These are phyloP conservation scores for Neomorphus geoffroyi DNA, from an alignment of 2,797 vertebrate species.

Conservation along the genomic window DNA sequence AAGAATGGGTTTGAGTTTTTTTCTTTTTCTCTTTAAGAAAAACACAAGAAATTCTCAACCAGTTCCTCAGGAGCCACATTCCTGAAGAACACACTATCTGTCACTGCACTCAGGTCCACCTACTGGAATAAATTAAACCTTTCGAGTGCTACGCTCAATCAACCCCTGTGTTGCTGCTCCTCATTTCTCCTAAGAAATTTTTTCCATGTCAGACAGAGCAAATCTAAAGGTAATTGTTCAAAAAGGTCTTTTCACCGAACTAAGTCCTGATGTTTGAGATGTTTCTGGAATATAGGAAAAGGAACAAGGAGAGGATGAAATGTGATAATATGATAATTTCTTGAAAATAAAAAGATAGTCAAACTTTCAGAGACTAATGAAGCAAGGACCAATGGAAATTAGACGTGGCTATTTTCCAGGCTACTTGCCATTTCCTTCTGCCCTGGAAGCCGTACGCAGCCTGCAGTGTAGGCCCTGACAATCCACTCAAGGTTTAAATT, in stretches of 20 bases:
- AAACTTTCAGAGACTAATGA: not conserved
- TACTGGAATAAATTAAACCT: not conserved
- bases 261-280: not conserved
- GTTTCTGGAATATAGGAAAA: not conserved
- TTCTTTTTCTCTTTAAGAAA: not conserved
- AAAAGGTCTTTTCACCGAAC: not conserved
- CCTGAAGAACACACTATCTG: not conserved
- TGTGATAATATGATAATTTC: fast-evolving
- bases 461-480: not conserved
- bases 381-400: not conserved
- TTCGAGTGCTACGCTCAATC: not conserved
- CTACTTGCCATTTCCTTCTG: not conserved
- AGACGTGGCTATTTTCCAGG: not conserved
- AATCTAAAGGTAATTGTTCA: not conserved
- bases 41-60: not conserved
- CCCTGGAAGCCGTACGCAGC: not conserved
- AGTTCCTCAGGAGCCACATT: not conserved
- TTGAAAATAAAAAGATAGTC: not conserved
- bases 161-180: not conserved
- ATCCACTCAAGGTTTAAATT: not conserved
- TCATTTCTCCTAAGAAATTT: not conserved
- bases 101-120: not conserved
- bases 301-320: not conserved
- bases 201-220: not conserved
- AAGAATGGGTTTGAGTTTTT: not conserved